Base-by-base conservation (phyloP, 2,113 vertebrate species). In the Anguilla rostrata region DNA sequence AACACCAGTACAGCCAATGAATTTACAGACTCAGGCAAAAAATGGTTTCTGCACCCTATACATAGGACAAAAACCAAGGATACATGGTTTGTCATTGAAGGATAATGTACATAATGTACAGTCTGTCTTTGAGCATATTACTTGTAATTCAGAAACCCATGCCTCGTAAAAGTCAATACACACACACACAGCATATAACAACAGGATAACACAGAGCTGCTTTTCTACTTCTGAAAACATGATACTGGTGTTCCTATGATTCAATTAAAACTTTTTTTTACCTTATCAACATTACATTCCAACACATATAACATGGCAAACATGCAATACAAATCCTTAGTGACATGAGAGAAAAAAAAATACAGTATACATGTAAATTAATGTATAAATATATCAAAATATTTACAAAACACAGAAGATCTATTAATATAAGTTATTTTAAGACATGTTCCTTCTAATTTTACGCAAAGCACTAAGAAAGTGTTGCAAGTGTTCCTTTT, bases 361-460 rank as follows among this genome's bases (percentile, higher is more conserved):
- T 85, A 78, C 60, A 90, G 83, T 40, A 86, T 86, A 90, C 83
- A 90, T 40, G 87, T 29, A 81, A 63, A 88, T 83, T 88, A 87
- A 89, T 89, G 91, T 91, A 92, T 91, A 92, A 91, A 93, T 92
- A 93, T 91, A 82, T 86, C 78, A 85, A 89, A 84, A 40, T 91
- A 93, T 91, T 90, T 91, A 93, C 91, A 93, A 89, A 91, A 88
- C 88, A 89, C 90, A 88, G 85, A 89, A 34, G 82, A 84, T 80
- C 86, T 83, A 49, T 87, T 83, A 57, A 82, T 83, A 84, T 53
- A 63, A 86, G 84, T 85, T 80, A 88, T 85, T 71, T 75, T 49
- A 88, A 88, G 84, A 83, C 20, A 75, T 79, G 40, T 20, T 83
- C 86, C 89, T 88, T 84, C 84, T 84, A 83, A 63, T 20, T 83